Evolutionary conservation across 2,113 vertebrate species (phyloP), one percentile per base, ranked within the genome.

Genomic region (Hemibagrus wyckioides): DNA sequence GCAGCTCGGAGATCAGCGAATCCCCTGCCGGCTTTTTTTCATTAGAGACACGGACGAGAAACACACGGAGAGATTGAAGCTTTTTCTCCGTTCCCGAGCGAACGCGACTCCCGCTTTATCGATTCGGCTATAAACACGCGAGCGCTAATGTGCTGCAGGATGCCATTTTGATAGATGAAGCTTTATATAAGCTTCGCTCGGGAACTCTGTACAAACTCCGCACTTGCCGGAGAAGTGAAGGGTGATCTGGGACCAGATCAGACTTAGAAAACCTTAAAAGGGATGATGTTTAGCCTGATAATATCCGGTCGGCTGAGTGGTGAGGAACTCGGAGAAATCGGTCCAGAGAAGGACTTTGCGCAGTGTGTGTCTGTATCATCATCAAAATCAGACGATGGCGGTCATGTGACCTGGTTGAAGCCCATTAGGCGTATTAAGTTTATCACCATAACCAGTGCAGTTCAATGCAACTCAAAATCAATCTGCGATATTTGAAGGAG

Each of bases 1-100:
- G 87, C 67, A 84, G 85, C 82, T 80, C 76, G 73, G 82, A 90
- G 87, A 88, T 90, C 89, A 80, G 23, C 83, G 77, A 86, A 86
- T 76, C 57, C 76, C 87, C 87, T 19, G 54, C 54, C 50, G 82
- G 52, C 4, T 41, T 86, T 90, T 84, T 80, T 83, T 83, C 67
- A 87, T 77, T 88, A 87, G 76, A 84, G 23, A 90, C 85, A 88
- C n/a, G 41, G 57, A 88, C 76, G 36, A 88, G 63, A 48, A 48
- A 90, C 50, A 85, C 79, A 77, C n/a, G 7, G 36, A 75, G n/a
- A 28, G 69, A 81, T 65, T 80, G 36, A 8, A 83, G 69, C 48
- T 88, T 48, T 41, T 28, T 8, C 44, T 67, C 4, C 0, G 9
- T 52, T 48, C 75, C 75, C 17, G 63, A 75, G 73, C 73, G 44